A percentile compares a stretch with the other conserved stretches of the same genome.
These are phyloP conservation scores for Uloborus diversus DNA, from an alignment of 1,140 invertebrate genomes.

Conservation along the genomic window DNA sequence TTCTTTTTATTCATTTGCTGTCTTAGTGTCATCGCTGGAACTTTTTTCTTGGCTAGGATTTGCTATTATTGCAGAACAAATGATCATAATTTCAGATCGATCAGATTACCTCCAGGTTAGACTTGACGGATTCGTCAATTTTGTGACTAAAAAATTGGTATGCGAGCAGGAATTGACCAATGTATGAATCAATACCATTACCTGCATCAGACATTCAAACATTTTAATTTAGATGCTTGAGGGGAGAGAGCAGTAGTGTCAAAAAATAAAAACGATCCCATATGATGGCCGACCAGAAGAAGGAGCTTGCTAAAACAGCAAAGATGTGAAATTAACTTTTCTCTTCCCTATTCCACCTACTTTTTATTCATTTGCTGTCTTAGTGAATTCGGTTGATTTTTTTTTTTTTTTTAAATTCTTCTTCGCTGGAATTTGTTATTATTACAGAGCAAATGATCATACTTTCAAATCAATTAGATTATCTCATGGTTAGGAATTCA, in stretches of 20 bases:
- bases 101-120: too few relatives aligned
- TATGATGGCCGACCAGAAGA: background rate
- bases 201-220: too few relatives aligned
- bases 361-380: background rate
- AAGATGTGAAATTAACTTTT: slow-evolving; percentile 18
- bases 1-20: too few relatives aligned
- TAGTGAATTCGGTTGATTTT: background rate
- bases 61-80: too few relatives aligned
- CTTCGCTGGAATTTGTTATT: background rate
- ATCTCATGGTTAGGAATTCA: too few relatives aligned
- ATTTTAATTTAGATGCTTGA: too few relatives aligned
- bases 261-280: slow-evolving; percentile 30
- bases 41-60: background rate
- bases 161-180: background rate
- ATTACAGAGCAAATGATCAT: too few relatives aligned
- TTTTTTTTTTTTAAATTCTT: too few relatives aligned
- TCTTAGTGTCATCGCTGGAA: background rate
- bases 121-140: background rate
- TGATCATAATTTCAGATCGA: too few relatives aligned
- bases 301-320: slow-evolving; percentile 24
- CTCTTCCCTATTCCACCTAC: slow-evolving; percentile 1
- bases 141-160: background rate
- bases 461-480: too few relatives aligned
- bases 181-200: too few relatives aligned
- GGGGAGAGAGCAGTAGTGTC: too few relatives aligned